These are phyloP conservation scores for Picathartes gymnocephalus DNA, from an alignment of 2,113 vertebrate genomes.

Conservation along the genomic window DNA sequence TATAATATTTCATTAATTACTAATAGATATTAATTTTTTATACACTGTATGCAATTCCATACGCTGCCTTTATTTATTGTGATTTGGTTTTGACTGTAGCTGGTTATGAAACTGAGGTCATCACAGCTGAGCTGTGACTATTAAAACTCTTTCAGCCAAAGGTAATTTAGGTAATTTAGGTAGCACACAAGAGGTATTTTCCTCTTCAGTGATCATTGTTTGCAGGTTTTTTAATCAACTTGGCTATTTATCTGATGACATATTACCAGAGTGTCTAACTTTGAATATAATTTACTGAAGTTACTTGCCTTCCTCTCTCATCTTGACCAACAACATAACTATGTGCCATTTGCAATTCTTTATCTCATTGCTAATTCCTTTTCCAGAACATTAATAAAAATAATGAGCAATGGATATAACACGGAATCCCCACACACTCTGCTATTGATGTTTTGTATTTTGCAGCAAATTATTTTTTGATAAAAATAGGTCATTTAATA, in stretches of 20 bases:
- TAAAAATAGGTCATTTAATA: not conserved
- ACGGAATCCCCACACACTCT: not conserved
- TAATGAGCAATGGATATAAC: not conserved
- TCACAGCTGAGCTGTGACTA: not conserved
- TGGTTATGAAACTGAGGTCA: not conserved
- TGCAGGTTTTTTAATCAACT: not conserved
- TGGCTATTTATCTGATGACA: not conserved
- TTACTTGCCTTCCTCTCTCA: not conserved
- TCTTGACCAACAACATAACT: not conserved
- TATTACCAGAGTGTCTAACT: not conserved
- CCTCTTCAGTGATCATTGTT: not conserved
- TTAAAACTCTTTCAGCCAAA: not conserved
- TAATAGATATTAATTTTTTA: not conserved
- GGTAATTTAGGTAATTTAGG: not conserved
- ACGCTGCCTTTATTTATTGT: not conserved
- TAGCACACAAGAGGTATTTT: not conserved
- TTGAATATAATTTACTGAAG: not conserved
- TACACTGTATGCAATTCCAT: not conserved
- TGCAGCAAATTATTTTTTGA: not conserved
- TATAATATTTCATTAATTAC: not conserved
- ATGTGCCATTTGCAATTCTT: not conserved
- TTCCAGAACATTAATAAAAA: not conserved
- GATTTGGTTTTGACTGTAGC: not conserved
- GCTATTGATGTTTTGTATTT: not conserved
- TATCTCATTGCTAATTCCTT: not conserved